Evolutionary conservation across 2,797 vertebrate genomes (phyloP).

Genomic region (Nannoperca australis): DNA sequence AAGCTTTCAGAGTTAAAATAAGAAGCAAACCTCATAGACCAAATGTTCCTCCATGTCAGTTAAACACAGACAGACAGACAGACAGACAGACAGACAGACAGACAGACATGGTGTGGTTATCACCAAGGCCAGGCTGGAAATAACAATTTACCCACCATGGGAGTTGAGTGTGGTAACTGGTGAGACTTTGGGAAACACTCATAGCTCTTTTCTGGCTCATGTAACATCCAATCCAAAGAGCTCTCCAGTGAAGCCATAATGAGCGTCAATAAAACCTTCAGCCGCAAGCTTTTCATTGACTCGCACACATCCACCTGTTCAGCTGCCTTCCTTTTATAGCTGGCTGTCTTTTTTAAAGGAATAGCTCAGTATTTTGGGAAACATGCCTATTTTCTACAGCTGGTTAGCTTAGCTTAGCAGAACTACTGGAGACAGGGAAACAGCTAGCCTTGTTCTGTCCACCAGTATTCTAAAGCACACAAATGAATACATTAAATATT

Average conservation of each 20-base stretch:
- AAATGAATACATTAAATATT: neutral
- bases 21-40: slow-evolving; percentile 63
- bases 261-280: slow-evolving; percentile 10
- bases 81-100: slow-evolving; percentile 8
- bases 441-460: neutral
- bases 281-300: neutral
- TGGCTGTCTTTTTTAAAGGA: slow-evolving; percentile 1
- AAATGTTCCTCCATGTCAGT: slow-evolving; percentile 68
- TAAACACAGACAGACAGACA: no score
- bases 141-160: slow-evolving; percentile 62
- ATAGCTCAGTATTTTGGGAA: neutral
- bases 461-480: neutral
- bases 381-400: neutral
- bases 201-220: slow-evolving; percentile 32
- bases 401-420: neutral
- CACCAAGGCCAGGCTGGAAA: slow-evolving; percentile 69
- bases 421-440: neutral
- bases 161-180: slow-evolving; percentile 39
- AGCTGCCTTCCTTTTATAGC: neutral
- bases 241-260: slow-evolving; percentile 18
- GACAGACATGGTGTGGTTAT: slow-evolving; percentile 52
- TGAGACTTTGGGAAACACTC: slow-evolving; percentile 29
- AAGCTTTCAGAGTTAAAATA: slow-evolving; percentile 71
- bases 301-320: slow-evolving; percentile 6
- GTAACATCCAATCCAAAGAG: slow-evolving; percentile 24